These are phyloP conservation scores for Anthopleura xanthogrammica DNA, from an alignment of 92 coral and sea anemone species.

Conservation along the genomic window DNA sequence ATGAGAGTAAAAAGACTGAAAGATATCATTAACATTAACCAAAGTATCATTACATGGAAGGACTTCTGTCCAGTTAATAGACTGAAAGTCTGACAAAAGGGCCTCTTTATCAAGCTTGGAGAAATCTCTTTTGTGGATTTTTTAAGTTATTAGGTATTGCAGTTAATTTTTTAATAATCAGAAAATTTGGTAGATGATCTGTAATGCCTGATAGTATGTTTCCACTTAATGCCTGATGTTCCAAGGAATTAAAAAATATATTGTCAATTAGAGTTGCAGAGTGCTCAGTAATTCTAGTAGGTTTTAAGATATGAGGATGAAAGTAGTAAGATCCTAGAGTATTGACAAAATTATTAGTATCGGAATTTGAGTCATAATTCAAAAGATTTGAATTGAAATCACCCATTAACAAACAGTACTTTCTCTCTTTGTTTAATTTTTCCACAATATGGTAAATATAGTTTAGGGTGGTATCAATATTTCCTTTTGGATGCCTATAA, in stretches of 20 bases:
- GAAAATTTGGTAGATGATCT: slow-evolving; percentile 45
- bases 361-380: no score
- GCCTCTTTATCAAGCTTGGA: neutral
- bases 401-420: no score
- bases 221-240: slow-evolving; percentile 52
- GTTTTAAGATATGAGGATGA: no score
- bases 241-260: slow-evolving; percentile 58
- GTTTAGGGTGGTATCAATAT: no score
- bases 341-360: no score
- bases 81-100: neutral
- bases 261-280: slow-evolving; percentile 8
- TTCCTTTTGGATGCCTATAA: no score
- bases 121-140: slow-evolving; percentile 1
- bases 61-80: slow-evolving; percentile 2
- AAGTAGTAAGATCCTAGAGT: no score
- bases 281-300: no score
- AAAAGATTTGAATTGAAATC: no score
- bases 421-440: no score
- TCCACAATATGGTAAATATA: no score
- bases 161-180: slow-evolving; percentile 36
- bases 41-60: neutral
- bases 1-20: slow-evolving; percentile 18
- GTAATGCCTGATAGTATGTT: slow-evolving; percentile 46
- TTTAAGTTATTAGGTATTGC: slow-evolving; percentile 22
- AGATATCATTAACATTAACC: slow-evolving; percentile 6